A percentile compares a stretch with the other conserved stretches of the same genome.
Conservation (phyloP, 2,797 vertebrate genomes). For the Microcaecilia unicolor region DNA sequence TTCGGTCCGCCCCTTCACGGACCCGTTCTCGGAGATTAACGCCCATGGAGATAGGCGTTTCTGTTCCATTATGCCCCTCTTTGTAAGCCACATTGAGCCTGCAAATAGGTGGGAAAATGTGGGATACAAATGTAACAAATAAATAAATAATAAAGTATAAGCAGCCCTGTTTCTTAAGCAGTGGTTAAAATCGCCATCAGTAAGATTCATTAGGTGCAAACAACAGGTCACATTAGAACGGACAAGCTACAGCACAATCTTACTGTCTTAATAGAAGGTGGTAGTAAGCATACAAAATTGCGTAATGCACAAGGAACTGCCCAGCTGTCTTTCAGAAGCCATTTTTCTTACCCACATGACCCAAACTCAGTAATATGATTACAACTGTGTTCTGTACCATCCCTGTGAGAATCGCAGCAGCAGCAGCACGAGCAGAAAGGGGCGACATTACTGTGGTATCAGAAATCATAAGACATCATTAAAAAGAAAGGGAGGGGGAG, state of each 20-base stretch:
- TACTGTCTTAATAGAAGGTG: too few species aligned
- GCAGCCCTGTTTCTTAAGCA: conserved; percentile 12
- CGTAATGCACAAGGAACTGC: background rate
- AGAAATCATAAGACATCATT: conserved; percentile 11
- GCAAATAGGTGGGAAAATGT: too few species aligned
- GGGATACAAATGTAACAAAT: too few species aligned
- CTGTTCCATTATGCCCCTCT: too few species aligned
- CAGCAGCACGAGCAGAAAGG: background rate
- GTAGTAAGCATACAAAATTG: conserved; percentile 2
- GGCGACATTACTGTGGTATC: conserved; percentile 5
- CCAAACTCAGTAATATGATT: conserved; percentile 1
- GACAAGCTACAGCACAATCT: background rate
- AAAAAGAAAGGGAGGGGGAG: too few species aligned
- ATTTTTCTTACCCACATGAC: background rate
- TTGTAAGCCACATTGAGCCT: too few species aligned
- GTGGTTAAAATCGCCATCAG: background rate
- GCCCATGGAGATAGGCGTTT: too few species aligned
- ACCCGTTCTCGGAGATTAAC: too few species aligned
- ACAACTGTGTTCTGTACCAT: background rate
- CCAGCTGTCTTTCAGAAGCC: background rate
- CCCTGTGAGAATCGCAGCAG: conserved; percentile 7
- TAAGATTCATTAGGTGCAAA: background rate
- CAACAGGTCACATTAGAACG: background rate
- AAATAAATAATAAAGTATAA: too few species aligned
- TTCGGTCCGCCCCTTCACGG: too few species aligned